phyloP scores from a whole-genome alignment of 2,888 invertebrate genomes.

The Trissolcus brochymenae region DNA sequence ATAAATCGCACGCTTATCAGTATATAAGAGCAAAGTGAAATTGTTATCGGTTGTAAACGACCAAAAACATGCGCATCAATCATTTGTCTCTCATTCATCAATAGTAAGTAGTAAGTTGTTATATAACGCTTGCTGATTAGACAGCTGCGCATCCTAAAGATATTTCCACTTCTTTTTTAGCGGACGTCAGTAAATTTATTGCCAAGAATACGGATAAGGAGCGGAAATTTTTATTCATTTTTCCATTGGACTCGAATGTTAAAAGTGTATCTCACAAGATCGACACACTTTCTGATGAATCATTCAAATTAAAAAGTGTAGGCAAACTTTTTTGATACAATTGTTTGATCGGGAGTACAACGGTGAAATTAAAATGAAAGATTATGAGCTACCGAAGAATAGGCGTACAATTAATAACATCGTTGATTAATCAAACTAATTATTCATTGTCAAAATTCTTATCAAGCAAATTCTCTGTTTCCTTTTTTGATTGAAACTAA shows the following conservation, averaged over 20 bases:
- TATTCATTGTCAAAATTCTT: constrained; percentile 21
- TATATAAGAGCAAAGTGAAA: constrained; percentile 7
- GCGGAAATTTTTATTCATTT: constrained; percentile 8
- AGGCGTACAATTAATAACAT: constrained; percentile 2
- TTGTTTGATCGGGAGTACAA: no score
- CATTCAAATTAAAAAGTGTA: no score
- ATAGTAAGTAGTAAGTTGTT: constrained; percentile 10
- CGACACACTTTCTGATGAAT: no score
- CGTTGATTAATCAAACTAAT: constrained; percentile 20
- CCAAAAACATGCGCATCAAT: constrained; percentile 7
- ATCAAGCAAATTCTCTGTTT: neutral
- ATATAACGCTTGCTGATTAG: neutral
- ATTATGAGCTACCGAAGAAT: neutral
- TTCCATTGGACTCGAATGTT: neutral
- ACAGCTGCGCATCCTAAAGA: neutral
- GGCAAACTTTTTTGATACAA: no score
- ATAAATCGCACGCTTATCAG: neutral
- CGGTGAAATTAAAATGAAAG: neutral
- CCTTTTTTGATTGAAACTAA: constrained; percentile 21
- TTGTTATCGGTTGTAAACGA: constrained; percentile 6
- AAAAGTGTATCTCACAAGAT: no score
- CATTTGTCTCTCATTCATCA: constrained; percentile 15
- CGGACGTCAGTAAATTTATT: neutral
- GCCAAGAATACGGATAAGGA: neutral
- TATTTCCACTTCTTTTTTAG: constrained; percentile 1